Conservation (phyloP, 2,797 vertebrate species). For the Pteronotus mesoamericanus region DNA sequence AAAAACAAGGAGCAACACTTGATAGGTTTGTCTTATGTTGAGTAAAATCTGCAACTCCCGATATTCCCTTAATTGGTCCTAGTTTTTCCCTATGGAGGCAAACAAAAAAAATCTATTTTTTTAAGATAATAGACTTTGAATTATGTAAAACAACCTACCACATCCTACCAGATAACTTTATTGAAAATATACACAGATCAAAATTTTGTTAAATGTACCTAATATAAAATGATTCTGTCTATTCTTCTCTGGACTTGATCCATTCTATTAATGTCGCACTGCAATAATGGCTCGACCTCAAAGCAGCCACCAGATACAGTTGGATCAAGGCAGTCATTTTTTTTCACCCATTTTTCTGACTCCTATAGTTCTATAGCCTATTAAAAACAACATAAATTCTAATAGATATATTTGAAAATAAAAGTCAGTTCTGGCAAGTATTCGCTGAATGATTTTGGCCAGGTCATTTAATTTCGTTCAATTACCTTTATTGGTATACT, state of each 20-base stretch:
- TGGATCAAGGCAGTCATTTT: background rate
- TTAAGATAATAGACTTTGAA: background rate
- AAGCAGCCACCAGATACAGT: background rate
- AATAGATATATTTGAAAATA: background rate
- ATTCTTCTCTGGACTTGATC: background rate
- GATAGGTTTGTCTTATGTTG: background rate
- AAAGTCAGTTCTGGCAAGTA: background rate
- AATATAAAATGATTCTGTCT: background rate
- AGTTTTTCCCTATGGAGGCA: background rate
- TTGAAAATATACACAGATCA: background rate
- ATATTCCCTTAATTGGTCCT: background rate
- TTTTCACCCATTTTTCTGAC: background rate
- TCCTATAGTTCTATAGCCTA: background rate
- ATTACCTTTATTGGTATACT: background rate
- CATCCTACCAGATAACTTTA: background rate
- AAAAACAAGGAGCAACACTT: background rate
- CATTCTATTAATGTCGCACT: background rate
- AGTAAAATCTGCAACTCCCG: background rate
- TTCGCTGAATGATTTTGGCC: background rate
- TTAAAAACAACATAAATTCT: background rate
- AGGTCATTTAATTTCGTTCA: background rate
- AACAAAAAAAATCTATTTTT: background rate
- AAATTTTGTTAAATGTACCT: background rate
- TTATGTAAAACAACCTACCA: background rate
- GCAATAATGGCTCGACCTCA: background rate